Evolutionary conservation across 2,797 vertebrate genomes (phyloP).

Genomic region (Nyctibius grandis): DNA sequence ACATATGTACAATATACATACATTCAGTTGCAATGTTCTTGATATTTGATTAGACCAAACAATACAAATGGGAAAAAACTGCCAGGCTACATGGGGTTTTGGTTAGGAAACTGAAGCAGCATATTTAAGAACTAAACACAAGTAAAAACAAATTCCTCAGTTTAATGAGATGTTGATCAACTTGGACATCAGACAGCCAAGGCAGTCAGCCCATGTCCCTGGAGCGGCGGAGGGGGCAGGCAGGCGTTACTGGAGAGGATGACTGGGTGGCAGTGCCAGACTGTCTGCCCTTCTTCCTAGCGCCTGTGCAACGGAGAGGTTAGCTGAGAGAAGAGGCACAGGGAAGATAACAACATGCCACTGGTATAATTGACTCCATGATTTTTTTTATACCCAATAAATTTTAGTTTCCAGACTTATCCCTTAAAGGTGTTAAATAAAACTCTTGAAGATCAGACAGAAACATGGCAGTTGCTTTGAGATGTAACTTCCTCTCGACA

Average conservation of each 20-base stretch:
- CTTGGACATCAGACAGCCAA: too few species aligned
- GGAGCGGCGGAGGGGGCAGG: not conserved
- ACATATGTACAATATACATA: fast-evolving
- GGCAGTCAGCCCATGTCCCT: fast-evolving
- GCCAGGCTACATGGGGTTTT: not conserved
- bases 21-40: not conserved
- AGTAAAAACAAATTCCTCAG: not conserved
- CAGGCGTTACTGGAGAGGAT: not conserved
- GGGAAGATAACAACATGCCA: not conserved
- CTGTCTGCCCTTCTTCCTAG: not conserved
- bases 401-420: not conserved
- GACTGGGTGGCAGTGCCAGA: not conserved
- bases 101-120: not conserved
- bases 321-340: not conserved
- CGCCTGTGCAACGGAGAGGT: not conserved
- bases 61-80: not conserved
- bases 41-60: not conserved
- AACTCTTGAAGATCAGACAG: not conserved
- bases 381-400: not conserved
- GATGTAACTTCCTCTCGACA: not conserved
- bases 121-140: not conserved
- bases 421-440: not conserved
- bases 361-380: fast-evolving
- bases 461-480: not conserved
- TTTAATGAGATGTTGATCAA: not conserved